phyloP scores from a whole-genome alignment of 2,113 vertebrate genomes.

The Takifugu flavidus region DNA sequence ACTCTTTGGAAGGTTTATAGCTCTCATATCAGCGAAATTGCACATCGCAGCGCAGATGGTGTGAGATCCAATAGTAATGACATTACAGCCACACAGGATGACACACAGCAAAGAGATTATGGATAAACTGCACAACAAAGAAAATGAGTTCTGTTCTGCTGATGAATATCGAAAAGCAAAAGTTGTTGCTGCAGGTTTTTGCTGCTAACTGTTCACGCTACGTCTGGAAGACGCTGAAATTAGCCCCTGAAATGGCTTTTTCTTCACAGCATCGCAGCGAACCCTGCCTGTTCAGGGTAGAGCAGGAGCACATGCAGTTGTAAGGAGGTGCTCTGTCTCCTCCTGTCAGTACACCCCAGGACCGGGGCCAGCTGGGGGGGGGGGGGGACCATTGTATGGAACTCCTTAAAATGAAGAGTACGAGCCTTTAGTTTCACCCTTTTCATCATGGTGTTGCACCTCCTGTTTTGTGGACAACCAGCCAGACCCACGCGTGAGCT shows the following conservation, averaged over 20 bases:
- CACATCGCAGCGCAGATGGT: conserved; percentile 56
- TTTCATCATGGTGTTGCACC: no score
- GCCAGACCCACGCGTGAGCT: no score
- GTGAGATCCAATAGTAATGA: conserved; percentile 51
- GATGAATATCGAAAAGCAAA: conserved; percentile 52
- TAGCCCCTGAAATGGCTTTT: conserved; percentile 55
- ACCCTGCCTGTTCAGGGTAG: conserved; percentile 41
- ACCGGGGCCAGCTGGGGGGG: conserved; percentile 16
- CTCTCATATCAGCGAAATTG: conserved; percentile 45
- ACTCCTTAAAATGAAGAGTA: no score
- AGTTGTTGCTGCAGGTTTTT: conserved; percentile 45
- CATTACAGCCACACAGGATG: conserved; percentile 50
- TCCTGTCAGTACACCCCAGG: conserved; percentile 67
- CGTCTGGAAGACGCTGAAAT: conserved; percentile 40
- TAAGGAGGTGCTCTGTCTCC: conserved; percentile 48
- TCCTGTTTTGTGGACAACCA: no score
- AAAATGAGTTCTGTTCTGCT: conserved; percentile 49
- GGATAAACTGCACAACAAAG: conserved; percentile 56
- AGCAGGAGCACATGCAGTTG: conserved; percentile 52
- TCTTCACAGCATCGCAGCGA: conserved; percentile 66
- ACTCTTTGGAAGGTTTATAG: conserved; percentile 41
- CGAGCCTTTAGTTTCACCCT: no score
- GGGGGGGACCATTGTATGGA: neutral
- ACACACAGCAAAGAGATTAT: conserved; percentile 53
- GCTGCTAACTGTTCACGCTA: conserved; percentile 43